Percentiles rank a stretch among this genome's conserved stretches.
These are phyloP conservation scores for Sciaenops ocellatus DNA, from an alignment of 2,797 vertebrate genomes.

Conservation along the genomic window DNA sequence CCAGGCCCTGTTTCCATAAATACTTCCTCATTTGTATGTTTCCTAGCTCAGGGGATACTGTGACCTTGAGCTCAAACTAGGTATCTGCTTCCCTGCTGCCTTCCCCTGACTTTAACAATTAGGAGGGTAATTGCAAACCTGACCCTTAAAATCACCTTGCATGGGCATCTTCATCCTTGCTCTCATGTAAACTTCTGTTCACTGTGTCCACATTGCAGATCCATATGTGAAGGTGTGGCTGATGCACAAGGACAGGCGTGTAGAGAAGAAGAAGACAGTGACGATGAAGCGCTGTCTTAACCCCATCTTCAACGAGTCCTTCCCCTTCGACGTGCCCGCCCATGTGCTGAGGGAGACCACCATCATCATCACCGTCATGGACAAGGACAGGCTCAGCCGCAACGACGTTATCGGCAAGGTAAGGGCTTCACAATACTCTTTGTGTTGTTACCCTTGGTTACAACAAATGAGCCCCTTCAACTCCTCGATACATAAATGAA, in stretches of 20 bases:
- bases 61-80: conserved; percentile 78
- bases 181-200: conserved; percentile 38
- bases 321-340: conserved; percentile 96
- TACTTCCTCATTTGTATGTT: conserved; percentile 77
- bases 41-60: conserved; percentile 68
- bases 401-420: conserved; percentile 99
- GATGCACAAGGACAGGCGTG: conserved; percentile 98
- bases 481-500: not conserved
- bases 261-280: conserved; percentile 99
- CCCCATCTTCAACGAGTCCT: conserved; percentile 97
- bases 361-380: conserved; percentile 99
- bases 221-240: conserved; percentile 99
- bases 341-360: conserved; percentile 98
- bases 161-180: conserved; percentile 31
- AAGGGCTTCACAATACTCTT: conserved; percentile 14
- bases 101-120: conserved; percentile 68
- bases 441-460: conserved; percentile 1
- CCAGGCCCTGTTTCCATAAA: conserved; percentile 75
- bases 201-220: conserved; percentile 78
- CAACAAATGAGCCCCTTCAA: not conserved
- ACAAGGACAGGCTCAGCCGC: conserved; percentile 97
- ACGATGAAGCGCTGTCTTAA: conserved; percentile 97
- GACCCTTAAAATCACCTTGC: conserved; percentile 56
- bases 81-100: conserved; percentile 70
- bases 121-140: conserved; percentile 76